Evolutionary conservation across 2,113 vertebrate genomes (phyloP), one percentile per base, ranked within the genome.

Genomic region (Cyanoliseus patagonus): DNA sequence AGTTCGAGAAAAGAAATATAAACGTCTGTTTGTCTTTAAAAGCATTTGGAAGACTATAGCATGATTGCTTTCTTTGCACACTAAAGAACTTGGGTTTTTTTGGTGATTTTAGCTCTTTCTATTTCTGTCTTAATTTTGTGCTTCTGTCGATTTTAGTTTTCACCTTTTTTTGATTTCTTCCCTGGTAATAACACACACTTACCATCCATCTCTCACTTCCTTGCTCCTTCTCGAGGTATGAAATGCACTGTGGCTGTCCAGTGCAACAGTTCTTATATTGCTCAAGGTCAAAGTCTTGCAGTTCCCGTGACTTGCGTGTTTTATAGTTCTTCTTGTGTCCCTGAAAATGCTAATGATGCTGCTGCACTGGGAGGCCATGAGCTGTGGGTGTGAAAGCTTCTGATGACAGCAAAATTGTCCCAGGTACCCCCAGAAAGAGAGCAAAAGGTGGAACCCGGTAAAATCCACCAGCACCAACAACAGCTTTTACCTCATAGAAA

Each of bases 381-480:
- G 28, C 64, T 13, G 5, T 20, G n/a, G 41, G 13, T 80, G 18
- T 35, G 31, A 75, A 75, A 69, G n/a, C 13, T 90, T 53, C 70
- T 67, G 25, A 57, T 11, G 33, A 49, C 55, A 74, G 23, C 49
- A 79, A 41, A 37, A 57, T 17, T 70, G 41, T 23, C 35, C 24
- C 42, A 83, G 27, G 31, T 8, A 13, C 11, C 7, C n/a, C 20
- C 11, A 79, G 47, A 46, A 67, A 72, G 22, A 63, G 12, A 7
- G 8, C 0, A 0, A 41, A 49, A n/a, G 16, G 3, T 37, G 44
- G 37, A 13, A 80, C 17, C 13, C 14, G 7, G 24, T 24, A 80
- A 83, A 83, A 49, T 33, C 20, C 3, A 0, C 13, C 0, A 0
- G 8, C 27, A 30, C 20, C 14, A 46, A 2, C 0, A 0, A 10